Evolutionary conservation across 2,888 invertebrate genomes (phyloP).

Genomic region (Craniophora ligustri): DNA sequence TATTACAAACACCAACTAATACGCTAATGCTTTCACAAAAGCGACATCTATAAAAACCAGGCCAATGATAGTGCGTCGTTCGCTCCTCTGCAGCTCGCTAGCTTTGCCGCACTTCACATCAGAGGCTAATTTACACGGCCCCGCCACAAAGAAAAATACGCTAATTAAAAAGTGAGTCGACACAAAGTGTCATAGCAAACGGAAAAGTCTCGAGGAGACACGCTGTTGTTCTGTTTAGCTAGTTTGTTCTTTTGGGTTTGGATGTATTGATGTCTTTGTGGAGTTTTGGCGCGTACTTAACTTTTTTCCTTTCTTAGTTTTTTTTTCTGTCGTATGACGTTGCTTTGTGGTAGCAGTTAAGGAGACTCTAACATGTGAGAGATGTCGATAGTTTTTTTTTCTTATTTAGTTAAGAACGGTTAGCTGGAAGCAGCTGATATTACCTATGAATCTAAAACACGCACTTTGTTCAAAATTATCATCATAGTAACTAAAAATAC

Average conservation of each 20-base stretch:
- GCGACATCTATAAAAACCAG: conserved; percentile 59
- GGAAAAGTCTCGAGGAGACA: conserved; percentile 60
- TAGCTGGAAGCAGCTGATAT: too few relatives aligned
- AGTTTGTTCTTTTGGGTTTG: conserved; percentile 64
- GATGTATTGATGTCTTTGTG: conserved; percentile 50
- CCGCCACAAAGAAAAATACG: conserved; percentile 84
- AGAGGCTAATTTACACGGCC: conserved; percentile 82
- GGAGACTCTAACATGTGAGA: too few relatives aligned
- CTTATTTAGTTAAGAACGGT: too few relatives aligned
- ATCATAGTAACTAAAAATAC: too few relatives aligned
- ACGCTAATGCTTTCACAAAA: conserved; percentile 69
- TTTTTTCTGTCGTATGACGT: too few relatives aligned
- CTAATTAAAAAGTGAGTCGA: conserved; percentile 86
- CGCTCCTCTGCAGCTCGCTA: conserved; percentile 50
- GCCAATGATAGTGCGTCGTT: conserved; percentile 65
- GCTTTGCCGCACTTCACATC: conserved; percentile 73
- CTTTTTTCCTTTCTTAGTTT: too few relatives aligned
- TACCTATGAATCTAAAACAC: too few relatives aligned
- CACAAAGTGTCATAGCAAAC: conserved; percentile 83
- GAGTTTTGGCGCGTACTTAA: conserved; percentile 35
- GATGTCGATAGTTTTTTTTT: too few relatives aligned
- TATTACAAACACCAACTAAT: conserved; percentile 59
- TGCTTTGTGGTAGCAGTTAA: too few relatives aligned
- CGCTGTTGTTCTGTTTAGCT: conserved; percentile 44
- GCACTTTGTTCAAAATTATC: too few relatives aligned